Percentiles rank a stretch among this genome's conserved stretches.
phyloP scores from a whole-genome alignment of 1,140 invertebrate species.

The Drosophila pallidifrons region DNA sequence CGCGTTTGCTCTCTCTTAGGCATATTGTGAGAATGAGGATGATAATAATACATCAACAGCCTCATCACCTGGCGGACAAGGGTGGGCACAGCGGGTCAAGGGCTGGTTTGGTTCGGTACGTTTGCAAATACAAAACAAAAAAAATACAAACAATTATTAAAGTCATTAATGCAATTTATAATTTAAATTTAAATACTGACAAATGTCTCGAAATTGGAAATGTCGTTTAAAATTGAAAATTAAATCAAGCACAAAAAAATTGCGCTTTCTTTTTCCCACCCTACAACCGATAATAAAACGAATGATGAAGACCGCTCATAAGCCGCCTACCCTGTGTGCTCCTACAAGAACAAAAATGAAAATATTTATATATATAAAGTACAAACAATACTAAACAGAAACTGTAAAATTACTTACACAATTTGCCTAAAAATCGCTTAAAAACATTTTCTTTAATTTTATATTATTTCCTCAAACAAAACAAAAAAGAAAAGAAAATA shows the following conservation, averaged over 20 bases:
- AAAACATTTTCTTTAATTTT: conserved; percentile 31
- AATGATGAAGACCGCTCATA: conserved; percentile 84
- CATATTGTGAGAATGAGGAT: conserved; percentile 84
- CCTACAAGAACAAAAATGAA: conserved; percentile 51
- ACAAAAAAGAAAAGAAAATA: conserved; percentile 10
- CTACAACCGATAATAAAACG: conserved; percentile 72
- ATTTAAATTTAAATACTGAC: conserved; percentile 51
- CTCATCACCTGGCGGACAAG: conserved; percentile 87
- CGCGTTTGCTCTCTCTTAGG: conserved; percentile 79
- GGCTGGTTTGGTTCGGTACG: conserved; percentile 89
- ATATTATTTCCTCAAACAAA: conserved; percentile 6
- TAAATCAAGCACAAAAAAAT: conserved; percentile 48
- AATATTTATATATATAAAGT: conserved; percentile 7
- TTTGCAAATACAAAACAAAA: conserved; percentile 77
- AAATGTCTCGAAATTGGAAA: conserved; percentile 70
- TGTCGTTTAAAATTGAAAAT: conserved; percentile 41
- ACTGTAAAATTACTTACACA: conserved; percentile 49
- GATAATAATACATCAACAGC: conserved; percentile 84
- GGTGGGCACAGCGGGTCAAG: conserved; percentile 89
- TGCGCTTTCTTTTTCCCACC: conserved; percentile 46
- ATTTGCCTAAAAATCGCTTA: conserved; percentile 50
- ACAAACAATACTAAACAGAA: conserved; percentile 21
- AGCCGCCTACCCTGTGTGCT: conserved; percentile 84
- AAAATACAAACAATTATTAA: conserved; percentile 37
- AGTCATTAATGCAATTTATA: conserved; percentile 53